Percentiles rank a stretch among this genome's conserved stretches.
Conservation (phyloP, 2,113 vertebrate genomes). For the Hylia prasina region DNA sequence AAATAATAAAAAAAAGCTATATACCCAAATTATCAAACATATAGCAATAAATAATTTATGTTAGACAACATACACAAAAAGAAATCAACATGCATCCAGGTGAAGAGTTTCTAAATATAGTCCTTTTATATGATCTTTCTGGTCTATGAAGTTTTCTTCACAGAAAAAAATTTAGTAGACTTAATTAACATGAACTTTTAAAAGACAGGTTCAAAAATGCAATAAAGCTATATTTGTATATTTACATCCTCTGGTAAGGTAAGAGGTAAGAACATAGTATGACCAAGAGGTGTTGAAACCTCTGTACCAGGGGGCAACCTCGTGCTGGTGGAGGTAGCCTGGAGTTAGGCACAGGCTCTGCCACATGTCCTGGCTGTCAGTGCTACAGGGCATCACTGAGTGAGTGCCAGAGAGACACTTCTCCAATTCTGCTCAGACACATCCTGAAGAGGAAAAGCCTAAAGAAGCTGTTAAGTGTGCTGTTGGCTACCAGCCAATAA, state of each 20-base stretch:
- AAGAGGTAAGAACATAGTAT: neutral
- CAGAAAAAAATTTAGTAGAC: neutral
- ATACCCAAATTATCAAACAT: neutral
- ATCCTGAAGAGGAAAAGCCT: neutral
- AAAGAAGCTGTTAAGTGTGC: neutral
- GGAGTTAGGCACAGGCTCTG: neutral
- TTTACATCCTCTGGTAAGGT: neutral
- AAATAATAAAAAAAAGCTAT: neutral
- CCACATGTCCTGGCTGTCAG: neutral
- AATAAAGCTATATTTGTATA: neutral
- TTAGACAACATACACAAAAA: neutral
- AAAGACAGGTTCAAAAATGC: neutral
- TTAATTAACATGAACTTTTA: neutral
- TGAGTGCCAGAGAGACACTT: neutral
- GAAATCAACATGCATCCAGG: neutral
- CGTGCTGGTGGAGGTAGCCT: neutral
- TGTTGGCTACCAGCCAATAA: neutral
- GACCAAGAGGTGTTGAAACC: neutral
- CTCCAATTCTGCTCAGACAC: neutral
- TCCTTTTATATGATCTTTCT: neutral
- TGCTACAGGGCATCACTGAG: neutral
- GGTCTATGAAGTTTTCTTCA: neutral
- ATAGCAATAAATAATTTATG: neutral
- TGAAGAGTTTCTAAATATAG: neutral
- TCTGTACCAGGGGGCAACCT: neutral